Evolutionary conservation across 2,113 vertebrate species (phyloP), one percentile per base, ranked within the genome.

Genomic region (Vulpes vulpes): DNA sequence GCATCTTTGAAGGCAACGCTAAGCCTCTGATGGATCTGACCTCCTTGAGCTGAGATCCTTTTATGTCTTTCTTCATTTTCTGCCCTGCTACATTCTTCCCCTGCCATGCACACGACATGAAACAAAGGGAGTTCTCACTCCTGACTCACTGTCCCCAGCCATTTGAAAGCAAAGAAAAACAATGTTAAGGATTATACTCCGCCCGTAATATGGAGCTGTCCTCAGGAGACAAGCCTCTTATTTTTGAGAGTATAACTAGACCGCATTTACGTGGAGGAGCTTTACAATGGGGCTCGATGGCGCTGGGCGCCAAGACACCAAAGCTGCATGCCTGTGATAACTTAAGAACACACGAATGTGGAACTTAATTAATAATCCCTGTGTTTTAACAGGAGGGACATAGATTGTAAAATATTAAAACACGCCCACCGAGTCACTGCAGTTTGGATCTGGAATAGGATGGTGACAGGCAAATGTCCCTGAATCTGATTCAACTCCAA

Each of bases 61-160:
- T 99, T 98, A 99, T 99, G 99, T 99, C 99, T 99, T 99, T 99
- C 99, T 99, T 99, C 99, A 99, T 99, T 99, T 99, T 99, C 99
- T 99, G 99, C 99, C 99, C 99, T 99, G 99, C 99, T 99, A 99
- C 99, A 98, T 99, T 99, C 98, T 98, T 98, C 98, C 98, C 98
- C 98, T 98, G 98, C 98, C 98, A 99, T 4, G 23, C 97, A 98
- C 98, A 98, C 97, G 98, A 98, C 98, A 99, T 99, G 98, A 98
- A 99, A 99, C 99, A 99, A 99, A 99, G 98, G 98, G 98, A 99
- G 98, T 98, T 99, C 98, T 99, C 98, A 98, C 99, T 99, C 98
- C 98, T 98, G 98, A 99, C 98, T 99, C 98, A 97, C 98, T 98
- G 98, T 99, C 99, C 99, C 98, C 98, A 98, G 98, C 98, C 98